Conservation (phyloP, 2,888 invertebrate genomes). For the Cheilosia urbana region DNA sequence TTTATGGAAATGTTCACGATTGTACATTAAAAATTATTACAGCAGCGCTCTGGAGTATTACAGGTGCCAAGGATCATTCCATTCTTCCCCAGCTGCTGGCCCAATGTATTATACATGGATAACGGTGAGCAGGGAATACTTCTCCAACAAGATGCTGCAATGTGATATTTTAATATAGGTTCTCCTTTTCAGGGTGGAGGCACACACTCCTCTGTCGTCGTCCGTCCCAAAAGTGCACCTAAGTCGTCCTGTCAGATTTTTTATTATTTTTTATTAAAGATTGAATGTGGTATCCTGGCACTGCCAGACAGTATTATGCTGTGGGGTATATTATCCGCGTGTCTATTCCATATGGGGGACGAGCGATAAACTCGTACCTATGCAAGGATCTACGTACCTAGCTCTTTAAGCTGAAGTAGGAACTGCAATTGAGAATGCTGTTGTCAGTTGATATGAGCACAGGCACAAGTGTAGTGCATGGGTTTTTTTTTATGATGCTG, state of each 20-base stretch:
- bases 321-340: conserved; percentile 15
- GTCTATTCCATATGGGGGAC: conserved; percentile 31
- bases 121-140: conserved; percentile 41
- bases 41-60: conserved; percentile 18
- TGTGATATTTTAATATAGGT: conserved; percentile 59
- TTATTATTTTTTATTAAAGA: conserved; percentile 45
- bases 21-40: conserved; percentile 71
- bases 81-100: not conserved
- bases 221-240: conserved; percentile 50
- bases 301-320: not conserved
- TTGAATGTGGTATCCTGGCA: conserved; percentile 34
- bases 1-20: conserved; percentile 60
- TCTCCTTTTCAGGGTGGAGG: not conserved
- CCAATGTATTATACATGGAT: conserved; percentile 61
- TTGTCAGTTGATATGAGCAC: conserved; percentile 23
- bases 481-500: conserved; percentile 34
- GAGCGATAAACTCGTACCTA: conserved; percentile 32
- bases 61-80: conserved; percentile 62
- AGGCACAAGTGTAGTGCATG: conserved; percentile 19
- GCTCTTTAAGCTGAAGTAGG: conserved; percentile 14
- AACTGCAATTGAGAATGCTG: conserved; percentile 46
- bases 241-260: conserved; percentile 19
- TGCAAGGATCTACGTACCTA: conserved; percentile 3
- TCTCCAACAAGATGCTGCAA: conserved; percentile 43
- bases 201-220: conserved; percentile 5